These are phyloP conservation scores for Bombus haemorrhoidalis DNA, from an alignment of 1,140 invertebrate species.

Conservation along the genomic window DNA sequence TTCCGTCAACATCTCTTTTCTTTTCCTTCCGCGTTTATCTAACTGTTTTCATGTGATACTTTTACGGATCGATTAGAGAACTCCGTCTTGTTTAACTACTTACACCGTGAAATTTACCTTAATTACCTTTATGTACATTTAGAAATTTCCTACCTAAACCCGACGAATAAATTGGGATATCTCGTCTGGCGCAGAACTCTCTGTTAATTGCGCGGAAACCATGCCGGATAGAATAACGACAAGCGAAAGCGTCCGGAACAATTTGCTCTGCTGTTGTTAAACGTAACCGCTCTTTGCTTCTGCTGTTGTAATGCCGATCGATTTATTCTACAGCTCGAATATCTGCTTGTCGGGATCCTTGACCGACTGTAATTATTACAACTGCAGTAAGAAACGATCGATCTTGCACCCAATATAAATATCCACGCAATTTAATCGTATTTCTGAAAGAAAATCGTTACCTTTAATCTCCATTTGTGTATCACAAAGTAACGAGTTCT, in stretches of 20 bases:
- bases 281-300: neutral
- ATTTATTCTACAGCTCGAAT: constrained; percentile 3
- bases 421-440: neutral
- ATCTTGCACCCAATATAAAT: neutral
- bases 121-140: neutral
- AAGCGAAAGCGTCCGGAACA: neutral
- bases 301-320: neutral
- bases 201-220: constrained; percentile 12
- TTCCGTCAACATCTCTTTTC: neutral
- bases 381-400: neutral
- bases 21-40: neutral
- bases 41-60: neutral
- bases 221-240: constrained; percentile 7
- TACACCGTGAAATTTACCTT: neutral
- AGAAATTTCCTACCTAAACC: neutral
- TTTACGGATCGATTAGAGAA: no score
- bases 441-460: neutral
- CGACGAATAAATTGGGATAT: constrained; percentile 14
- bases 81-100: neutral
- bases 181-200: neutral
- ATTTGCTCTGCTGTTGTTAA: constrained; percentile 7
- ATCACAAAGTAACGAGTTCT: neutral
- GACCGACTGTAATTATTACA: constrained; percentile 29
- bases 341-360: constrained; percentile 18
- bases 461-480: neutral